Conservation (phyloP, 2,797 vertebrate genomes). For the Takifugu rubripes region DNA sequence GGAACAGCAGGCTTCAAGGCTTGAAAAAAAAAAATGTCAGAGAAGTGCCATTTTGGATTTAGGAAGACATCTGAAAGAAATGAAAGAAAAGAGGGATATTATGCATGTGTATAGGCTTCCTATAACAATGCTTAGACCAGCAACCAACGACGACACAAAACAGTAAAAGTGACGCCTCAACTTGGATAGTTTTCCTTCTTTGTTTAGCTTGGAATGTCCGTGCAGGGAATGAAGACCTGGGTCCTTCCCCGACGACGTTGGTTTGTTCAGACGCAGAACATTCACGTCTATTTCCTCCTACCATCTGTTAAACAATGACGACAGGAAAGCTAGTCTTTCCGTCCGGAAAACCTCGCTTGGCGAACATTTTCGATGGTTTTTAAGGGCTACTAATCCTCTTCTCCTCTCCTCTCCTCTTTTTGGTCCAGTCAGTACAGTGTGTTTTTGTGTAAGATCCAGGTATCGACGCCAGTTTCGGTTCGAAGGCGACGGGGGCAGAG, state of each 20-base stretch:
- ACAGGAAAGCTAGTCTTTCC: constrained; percentile 23
- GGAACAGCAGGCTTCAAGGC: background rate
- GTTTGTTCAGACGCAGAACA: constrained; percentile 15
- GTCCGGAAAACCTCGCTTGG: constrained; percentile 1
- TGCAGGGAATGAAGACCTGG: background rate
- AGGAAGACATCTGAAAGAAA: constrained; percentile 61
- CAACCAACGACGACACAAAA: background rate
- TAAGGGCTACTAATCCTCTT: background rate
- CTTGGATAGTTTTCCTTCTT: no score
- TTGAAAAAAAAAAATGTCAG: constrained; percentile 32
- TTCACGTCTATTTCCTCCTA: constrained; percentile 48
- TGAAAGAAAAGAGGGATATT: background rate
- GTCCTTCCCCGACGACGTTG: background rate
- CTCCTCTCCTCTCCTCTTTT: background rate
- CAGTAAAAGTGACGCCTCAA: background rate
- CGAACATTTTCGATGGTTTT: background rate
- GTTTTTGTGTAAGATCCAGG: no score
- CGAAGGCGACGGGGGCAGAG: constrained; percentile 13
- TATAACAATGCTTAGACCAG: no score
- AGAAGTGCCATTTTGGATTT: constrained; percentile 52
- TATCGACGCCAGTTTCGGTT: constrained; percentile 29
- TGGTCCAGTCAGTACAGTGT: no score
- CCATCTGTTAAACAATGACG: constrained; percentile 55
- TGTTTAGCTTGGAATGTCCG: background rate
- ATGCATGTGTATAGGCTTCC: no score